phyloP scores from a whole-genome alignment of 2,888 invertebrate genomes.

The Hetaerina titia region DNA sequence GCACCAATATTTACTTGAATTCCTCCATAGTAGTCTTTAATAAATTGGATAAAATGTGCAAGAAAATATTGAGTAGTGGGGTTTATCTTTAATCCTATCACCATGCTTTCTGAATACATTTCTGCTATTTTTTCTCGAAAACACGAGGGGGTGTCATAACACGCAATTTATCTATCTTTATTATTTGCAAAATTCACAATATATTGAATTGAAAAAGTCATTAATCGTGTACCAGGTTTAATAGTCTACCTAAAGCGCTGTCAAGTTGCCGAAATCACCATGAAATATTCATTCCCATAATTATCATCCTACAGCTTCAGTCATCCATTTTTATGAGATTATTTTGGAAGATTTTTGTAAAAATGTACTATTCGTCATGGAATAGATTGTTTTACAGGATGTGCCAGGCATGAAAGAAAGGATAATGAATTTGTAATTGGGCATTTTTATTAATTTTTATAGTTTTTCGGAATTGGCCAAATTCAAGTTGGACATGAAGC shows the following conservation, averaged over 20 bases:
- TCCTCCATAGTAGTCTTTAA: background rate
- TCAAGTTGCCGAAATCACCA: background rate
- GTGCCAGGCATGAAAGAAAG: too few species aligned
- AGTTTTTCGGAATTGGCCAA: too few species aligned
- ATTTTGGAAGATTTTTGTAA: background rate
- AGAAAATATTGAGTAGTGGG: background rate
- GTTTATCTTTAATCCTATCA: background rate
- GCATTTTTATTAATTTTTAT: too few species aligned
- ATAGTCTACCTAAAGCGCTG: background rate
- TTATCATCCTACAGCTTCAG: background rate
- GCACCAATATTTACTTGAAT: background rate
- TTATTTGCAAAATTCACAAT: background rate
- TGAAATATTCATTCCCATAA: background rate
- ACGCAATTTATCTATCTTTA: background rate
- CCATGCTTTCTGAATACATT: background rate
- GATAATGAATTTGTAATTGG: too few species aligned
- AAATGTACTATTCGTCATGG: background rate
- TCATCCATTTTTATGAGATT: background rate
- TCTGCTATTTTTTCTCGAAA: background rate
- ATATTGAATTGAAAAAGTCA: background rate
- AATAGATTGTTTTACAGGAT: too few species aligned
- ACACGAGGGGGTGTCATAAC: background rate
- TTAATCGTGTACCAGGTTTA: background rate
- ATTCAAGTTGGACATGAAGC: too few species aligned
- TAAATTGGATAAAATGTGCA: background rate